Conservation (phyloP, 2,888 invertebrate genomes). For the Stegophylla sp. region DNA sequence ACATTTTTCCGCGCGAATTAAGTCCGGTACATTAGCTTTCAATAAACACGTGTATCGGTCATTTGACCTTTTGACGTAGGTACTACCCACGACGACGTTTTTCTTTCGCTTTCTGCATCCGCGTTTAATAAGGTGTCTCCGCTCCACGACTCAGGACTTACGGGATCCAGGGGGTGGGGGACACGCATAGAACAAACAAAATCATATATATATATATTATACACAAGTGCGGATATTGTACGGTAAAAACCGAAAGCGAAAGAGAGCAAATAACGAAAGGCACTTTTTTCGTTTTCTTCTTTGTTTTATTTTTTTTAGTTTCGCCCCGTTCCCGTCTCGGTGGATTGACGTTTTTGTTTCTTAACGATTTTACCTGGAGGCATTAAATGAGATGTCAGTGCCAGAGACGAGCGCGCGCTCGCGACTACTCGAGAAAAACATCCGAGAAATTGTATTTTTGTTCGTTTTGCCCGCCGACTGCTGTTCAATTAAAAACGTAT, state of each 20-base stretch:
- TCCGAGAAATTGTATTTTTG: slow-evolving; percentile 40
- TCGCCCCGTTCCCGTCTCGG: not conserved
- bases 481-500: slow-evolving; percentile 50
- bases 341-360: slow-evolving; percentile 41
- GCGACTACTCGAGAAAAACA: slow-evolving; percentile 23
- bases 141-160: not conserved
- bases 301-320: not conserved
- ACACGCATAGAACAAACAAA: too few relatives aligned
- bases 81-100: not conserved
- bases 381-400: slow-evolving; percentile 53
- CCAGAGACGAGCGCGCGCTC: slow-evolving; percentile 15
- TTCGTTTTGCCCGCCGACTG: slow-evolving; percentile 36
- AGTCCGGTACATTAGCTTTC: slow-evolving; percentile 52
- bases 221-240: not conserved
- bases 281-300: not conserved
- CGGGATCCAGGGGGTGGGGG: too few relatives aligned
- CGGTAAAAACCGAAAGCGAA: not conserved
- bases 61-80: slow-evolving; percentile 38
- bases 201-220: too few relatives aligned
- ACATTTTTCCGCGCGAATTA: not conserved
- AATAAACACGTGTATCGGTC: slow-evolving; percentile 46
- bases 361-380: slow-evolving; percentile 49
- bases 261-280: not conserved
- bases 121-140: slow-evolving; percentile 7
- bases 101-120: not conserved